Conservation (phyloP, 2,113 vertebrate genomes). For the Fulica atra region DNA sequence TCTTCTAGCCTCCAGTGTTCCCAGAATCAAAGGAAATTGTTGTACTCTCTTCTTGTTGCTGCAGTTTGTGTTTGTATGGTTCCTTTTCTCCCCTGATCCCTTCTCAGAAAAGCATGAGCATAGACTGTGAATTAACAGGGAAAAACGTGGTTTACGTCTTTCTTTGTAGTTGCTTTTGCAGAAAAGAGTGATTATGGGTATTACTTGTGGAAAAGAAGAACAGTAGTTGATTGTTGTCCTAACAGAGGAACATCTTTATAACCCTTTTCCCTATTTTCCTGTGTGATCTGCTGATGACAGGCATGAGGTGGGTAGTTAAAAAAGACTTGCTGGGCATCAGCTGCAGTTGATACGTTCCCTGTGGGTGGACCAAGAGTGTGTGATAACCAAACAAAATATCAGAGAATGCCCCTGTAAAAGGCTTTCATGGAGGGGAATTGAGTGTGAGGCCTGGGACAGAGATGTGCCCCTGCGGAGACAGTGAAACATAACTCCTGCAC, state of each 20-base stretch:
- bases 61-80: background rate
- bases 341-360: background rate
- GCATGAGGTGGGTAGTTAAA: background rate
- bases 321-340: background rate
- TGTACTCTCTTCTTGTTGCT: background rate
- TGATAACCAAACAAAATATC: background rate
- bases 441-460: background rate
- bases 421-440: background rate
- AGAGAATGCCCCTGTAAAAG: background rate
- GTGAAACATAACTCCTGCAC: background rate
- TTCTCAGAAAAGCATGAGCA: background rate
- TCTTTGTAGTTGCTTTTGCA: background rate
- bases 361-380: background rate
- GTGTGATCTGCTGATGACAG: constrained; percentile 20
- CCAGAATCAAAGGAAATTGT: constrained; percentile 42
- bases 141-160: background rate
- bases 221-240: background rate
- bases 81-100: background rate
- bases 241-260: background rate
- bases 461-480: background rate
- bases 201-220: background rate
- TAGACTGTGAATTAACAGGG: background rate
- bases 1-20: constrained; percentile 8
- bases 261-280: background rate
- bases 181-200: background rate